Base-by-base conservation (phyloP, 2,797 vertebrate species). In the Lepus oiostolus region DNA sequence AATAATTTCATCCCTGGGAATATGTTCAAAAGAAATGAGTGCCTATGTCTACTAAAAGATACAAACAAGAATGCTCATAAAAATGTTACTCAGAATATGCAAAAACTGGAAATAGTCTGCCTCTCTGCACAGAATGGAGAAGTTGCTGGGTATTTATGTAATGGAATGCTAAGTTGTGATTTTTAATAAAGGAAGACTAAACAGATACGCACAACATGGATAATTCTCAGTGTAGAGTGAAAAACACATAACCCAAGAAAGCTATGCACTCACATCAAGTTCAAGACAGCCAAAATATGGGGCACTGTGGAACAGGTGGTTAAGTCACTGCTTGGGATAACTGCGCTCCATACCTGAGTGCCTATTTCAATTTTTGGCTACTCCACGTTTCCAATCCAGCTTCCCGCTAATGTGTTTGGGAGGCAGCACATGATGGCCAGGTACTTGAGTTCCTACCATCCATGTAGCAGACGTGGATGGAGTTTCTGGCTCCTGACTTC, bases 191-290 rank as follows among this genome's bases (percentile, higher is more conserved):
- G 60, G 22, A 42, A 79, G 79, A 85, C 65, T 71, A 47, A 9
- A 62, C 38, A 88, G 8, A 30, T 62, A 7, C 24, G 71, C 7
- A 58, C 21, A 82, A 65, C 5, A 54, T 85, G 6, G 32, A 35
- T 26, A 68, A 62, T 26, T 26, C 21, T 85, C 7, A 63, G 84
- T 38, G 22, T 7, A 63, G 19, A 85, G 12, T 71, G 72, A 92
- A 77, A 70, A 91, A 81, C 76, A 54, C 60, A 21, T 74, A 79
- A 79, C 26, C 50, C 32, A 30, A 72, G 52, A 68, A 88, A 87
- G 28, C 35, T 11, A 85, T 71, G 71, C 42, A 70, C 60, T 63
- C 21, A 26, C 26, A 26, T n/a, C 7, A 90, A 65, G 10, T 82
- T 91, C 47, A 72, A 67, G 35, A 77, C 1, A 65, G 19, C 7